phyloP scores from a whole-genome alignment of 1,140 invertebrate species.

The Micrasema longulum region DNA sequence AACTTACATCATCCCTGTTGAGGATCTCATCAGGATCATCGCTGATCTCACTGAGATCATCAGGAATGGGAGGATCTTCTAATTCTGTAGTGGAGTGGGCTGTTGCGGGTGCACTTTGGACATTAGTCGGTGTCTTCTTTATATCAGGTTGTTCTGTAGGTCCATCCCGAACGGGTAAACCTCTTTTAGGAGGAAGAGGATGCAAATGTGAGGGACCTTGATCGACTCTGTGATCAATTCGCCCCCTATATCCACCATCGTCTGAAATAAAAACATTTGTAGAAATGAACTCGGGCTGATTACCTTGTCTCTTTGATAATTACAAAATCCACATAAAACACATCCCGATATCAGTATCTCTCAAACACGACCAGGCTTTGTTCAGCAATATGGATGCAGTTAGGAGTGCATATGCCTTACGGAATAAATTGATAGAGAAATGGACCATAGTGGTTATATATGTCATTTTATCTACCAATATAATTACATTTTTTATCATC shows the following conservation, averaged over 20 bases:
- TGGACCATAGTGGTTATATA: too few relatives aligned
- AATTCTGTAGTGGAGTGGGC: conserved; percentile 63
- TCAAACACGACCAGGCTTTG: too few relatives aligned
- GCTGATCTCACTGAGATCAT: conserved; percentile 87
- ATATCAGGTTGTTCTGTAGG: conserved; percentile 53
- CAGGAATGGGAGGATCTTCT: conserved; percentile 71
- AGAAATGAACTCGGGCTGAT: too few relatives aligned
- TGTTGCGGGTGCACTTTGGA: conserved; percentile 59
- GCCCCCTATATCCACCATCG: conserved; percentile 48
- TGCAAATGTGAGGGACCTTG: conserved; percentile 39
- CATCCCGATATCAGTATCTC: too few relatives aligned
- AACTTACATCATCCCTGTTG: conserved; percentile 78
- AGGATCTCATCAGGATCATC: conserved; percentile 89
- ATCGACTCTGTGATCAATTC: conserved; percentile 45
- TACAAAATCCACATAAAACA: too few relatives aligned
- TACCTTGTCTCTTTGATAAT: too few relatives aligned
- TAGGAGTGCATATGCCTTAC: too few relatives aligned
- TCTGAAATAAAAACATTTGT: conserved; percentile 44
- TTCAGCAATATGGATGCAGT: too few relatives aligned
- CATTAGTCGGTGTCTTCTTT: conserved; percentile 40
- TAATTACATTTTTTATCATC: too few relatives aligned
- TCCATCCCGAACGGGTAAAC: conserved; percentile 25
- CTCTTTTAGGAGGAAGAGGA: conserved; percentile 42
- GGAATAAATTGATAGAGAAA: too few relatives aligned
- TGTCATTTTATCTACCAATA: too few relatives aligned